phyloP scores from a whole-genome alignment of 1,140 invertebrate species.

The Hestina assimilis region DNA sequence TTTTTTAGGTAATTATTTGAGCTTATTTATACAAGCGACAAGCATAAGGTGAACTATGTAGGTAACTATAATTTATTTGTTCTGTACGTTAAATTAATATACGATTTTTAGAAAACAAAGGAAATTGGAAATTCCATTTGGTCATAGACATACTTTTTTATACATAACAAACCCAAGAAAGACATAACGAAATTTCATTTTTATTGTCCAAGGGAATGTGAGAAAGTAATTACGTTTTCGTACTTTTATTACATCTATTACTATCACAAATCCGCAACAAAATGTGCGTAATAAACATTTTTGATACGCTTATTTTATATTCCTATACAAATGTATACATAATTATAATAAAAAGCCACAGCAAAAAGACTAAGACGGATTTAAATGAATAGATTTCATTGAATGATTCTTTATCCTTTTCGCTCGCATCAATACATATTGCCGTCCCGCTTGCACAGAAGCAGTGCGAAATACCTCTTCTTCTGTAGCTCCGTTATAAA shows the following conservation, averaged over 20 bases:
- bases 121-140: no score
- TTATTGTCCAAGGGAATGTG: conserved; percentile 49
- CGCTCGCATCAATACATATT: no score
- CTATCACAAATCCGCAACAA: conserved; percentile 20
- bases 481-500: neutral
- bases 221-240: neutral
- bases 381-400: no score
- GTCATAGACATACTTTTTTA: neutral
- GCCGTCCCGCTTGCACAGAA: no score
- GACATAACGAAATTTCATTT: conserved; percentile 41
- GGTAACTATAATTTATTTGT: neutral
- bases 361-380: no score
- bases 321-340: neutral
- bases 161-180: conserved; percentile 28
- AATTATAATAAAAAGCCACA: neutral
- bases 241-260: neutral
- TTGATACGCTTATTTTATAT: neutral
- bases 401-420: no score
- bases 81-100: neutral
- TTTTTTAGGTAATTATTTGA: neutral
- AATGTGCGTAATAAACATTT: conserved; percentile 1
- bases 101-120: no score
- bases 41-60: neutral
- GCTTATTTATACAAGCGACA: neutral
- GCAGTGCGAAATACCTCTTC: no score